Evolutionary conservation across 2,797 vertebrate species (phyloP).

Genomic region (Astyanax mexicanus): DNA sequence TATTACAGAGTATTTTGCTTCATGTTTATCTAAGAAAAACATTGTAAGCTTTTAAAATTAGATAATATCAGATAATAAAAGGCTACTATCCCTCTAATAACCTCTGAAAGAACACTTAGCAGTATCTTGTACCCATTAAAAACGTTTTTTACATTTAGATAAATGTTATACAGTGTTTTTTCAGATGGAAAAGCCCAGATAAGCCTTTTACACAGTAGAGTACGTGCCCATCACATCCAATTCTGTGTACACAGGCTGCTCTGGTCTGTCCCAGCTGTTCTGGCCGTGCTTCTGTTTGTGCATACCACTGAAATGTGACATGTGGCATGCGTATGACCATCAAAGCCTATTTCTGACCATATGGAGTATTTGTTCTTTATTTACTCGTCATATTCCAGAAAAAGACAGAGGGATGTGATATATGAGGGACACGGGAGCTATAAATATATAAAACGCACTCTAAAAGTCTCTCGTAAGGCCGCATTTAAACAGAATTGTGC

Average conservation of each 20-base stretch:
- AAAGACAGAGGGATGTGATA: conserved; percentile 32
- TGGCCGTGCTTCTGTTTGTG: conserved; percentile 28
- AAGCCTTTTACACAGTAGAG: too few species aligned
- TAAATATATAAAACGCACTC: conserved; percentile 33
- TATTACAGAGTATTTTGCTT: too few species aligned
- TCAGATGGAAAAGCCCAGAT: too few species aligned
- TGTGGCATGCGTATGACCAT: conserved; percentile 56
- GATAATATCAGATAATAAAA: not conserved
- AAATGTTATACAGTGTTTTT: too few species aligned
- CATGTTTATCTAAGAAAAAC: too few species aligned
- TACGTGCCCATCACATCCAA: conserved; percentile 8
- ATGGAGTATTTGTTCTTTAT: conserved; percentile 52
- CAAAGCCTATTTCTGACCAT: conserved; percentile 56
- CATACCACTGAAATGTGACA: conserved; percentile 46
- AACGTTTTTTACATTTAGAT: not conserved
- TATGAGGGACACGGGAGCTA: conserved; percentile 27
- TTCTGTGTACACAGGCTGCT: not conserved
- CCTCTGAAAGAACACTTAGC: not conserved
- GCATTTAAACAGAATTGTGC: too few species aligned
- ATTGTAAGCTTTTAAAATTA: too few species aligned
- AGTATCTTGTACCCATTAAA: conserved; percentile 16
- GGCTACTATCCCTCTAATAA: conserved; percentile 13
- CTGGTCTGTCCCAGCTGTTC: conserved; percentile 10
- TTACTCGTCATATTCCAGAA: conserved; percentile 39
- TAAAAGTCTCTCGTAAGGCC: conserved; percentile 2